These are phyloP conservation scores for Notiomystis cincta DNA, from an alignment of 2,113 vertebrate genomes.

Conservation along the genomic window DNA sequence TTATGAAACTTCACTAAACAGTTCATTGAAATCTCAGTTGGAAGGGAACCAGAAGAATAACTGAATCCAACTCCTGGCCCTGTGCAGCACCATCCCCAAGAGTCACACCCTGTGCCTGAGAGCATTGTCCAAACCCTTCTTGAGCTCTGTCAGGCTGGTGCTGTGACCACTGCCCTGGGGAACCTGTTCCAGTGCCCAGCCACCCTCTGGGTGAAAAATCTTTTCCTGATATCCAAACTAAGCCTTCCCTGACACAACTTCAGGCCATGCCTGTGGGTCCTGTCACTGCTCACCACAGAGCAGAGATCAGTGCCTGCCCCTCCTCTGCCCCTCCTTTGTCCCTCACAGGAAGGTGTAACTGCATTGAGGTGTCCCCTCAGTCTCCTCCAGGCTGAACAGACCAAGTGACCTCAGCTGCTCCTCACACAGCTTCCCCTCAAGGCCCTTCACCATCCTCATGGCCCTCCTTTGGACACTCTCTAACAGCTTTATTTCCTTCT, in stretches of 20 bases:
- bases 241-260: neutral
- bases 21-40: neutral
- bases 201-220: neutral
- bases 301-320: neutral
- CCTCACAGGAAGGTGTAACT: neutral
- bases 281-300: neutral
- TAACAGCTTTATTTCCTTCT: neutral
- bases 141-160: neutral
- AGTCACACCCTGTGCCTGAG: neutral
- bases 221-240: neutral
- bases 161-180: neutral
- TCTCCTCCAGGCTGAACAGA: neutral
- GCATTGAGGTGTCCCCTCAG: neutral
- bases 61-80: neutral
- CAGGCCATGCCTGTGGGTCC: neutral
- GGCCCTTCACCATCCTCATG: neutral
- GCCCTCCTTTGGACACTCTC: neutral
- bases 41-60: neutral
- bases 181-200: neutral
- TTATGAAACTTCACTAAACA: neutral
- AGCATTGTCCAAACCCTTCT: fast-evolving
- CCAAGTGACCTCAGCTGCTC: neutral
- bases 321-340: neutral
- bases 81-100: neutral
- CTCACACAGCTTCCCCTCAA: neutral